Evolutionary conservation across 2,113 vertebrate genomes (phyloP).

Genomic region (Hydrolagus affinis): DNA sequence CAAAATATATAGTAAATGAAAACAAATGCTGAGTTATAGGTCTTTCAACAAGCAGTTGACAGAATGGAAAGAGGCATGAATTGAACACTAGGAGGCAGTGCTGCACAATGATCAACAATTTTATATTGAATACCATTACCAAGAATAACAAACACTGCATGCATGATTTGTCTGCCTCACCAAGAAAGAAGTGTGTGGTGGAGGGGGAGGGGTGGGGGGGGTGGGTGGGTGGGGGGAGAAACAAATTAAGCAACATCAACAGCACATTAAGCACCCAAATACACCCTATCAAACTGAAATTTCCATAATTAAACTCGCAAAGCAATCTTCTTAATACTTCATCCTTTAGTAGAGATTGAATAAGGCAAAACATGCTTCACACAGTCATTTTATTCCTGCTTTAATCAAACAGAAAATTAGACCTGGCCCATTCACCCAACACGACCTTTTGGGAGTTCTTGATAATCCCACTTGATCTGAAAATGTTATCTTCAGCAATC

Average conservation of each 20-base stretch:
- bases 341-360: constrained; percentile 75
- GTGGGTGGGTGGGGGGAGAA: constrained; percentile 50
- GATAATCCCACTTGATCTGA: constrained; percentile 61
- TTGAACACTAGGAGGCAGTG: constrained; percentile 55
- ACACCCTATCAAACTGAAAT: constrained; percentile 75
- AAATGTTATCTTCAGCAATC: constrained; percentile 62
- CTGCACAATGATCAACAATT: constrained; percentile 45
- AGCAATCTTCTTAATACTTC: constrained; percentile 66
- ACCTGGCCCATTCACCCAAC: constrained; percentile 32
- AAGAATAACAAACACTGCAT: constrained; percentile 64
- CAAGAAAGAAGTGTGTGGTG: constrained; percentile 59
- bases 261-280: constrained; percentile 85
- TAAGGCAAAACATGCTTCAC: constrained; percentile 89
- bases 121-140: constrained; percentile 56
- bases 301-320: constrained; percentile 51
- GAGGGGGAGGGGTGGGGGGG: constrained; percentile 51
- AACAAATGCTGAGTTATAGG: constrained; percentile 44
- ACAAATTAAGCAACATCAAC: constrained; percentile 73
- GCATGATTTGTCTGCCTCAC: constrained; percentile 66
- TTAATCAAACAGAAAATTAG: constrained; percentile 54
- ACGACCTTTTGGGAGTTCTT: constrained; percentile 53
- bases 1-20: constrained; percentile 48
- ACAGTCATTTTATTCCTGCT: constrained; percentile 77
- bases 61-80: constrained; percentile 49
- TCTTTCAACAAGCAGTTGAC: constrained; percentile 47